These are phyloP conservation scores for Neofelis nebulosa DNA, from an alignment of 2,113 vertebrate species.

Conservation along the genomic window DNA sequence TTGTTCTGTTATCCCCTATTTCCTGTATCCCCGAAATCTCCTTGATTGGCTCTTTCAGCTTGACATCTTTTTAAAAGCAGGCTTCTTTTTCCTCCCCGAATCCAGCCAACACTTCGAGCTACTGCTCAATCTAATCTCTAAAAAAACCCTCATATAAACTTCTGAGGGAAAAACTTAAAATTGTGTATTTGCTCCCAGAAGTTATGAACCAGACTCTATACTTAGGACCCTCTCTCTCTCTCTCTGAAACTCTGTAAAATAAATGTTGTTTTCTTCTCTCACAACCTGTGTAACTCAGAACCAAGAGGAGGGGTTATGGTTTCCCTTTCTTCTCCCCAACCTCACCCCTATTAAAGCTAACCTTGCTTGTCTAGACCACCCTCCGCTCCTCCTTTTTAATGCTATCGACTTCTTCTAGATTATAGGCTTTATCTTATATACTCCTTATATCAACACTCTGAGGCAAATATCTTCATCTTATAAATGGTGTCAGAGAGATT, in stretches of 20 bases:
- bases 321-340: background rate
- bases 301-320: background rate
- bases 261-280: background rate
- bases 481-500: background rate
- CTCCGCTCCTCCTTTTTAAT: background rate
- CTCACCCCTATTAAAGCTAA: background rate
- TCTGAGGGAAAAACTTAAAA: background rate
- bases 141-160: background rate
- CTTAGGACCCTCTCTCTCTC: background rate
- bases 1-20: background rate
- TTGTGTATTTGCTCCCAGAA: background rate
- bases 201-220: background rate
- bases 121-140: background rate
- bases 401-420: background rate
- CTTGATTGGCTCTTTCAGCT: background rate
- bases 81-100: background rate
- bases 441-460: background rate
- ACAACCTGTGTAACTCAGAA: background rate
- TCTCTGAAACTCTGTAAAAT: background rate
- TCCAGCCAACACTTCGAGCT: background rate
- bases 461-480: slow-evolving; percentile 14
- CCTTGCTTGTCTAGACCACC: background rate
- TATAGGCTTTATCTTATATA: background rate
- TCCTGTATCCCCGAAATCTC: background rate
- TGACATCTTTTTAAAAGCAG: background rate